Base-by-base conservation (phyloP, 1,140 invertebrate genomes). In the Diplogasteroides magnus region DNA sequence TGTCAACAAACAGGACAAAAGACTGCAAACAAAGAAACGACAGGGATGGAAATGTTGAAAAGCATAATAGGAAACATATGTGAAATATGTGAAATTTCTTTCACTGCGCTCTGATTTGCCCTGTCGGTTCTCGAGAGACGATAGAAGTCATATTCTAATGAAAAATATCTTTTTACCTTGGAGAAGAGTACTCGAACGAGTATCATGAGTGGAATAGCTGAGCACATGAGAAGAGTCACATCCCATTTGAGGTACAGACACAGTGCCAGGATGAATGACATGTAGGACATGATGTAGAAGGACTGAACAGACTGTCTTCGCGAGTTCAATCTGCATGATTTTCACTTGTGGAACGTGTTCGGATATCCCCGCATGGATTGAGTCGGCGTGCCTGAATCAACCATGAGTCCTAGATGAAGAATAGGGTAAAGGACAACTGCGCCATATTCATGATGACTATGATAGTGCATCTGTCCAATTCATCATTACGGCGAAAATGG, bases 171-270 rank as follows among this genome's bases (percentile, higher is more conserved):
- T 2, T 66, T 62, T 60, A 82, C 78, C 64, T 82, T 82, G 32
- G 76, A 81, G 59, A 81, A 80, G n/a, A 80, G 64, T 29, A 82
- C 68, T 28, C 79, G 68, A 23, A 77, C 78, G 29, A 68, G 71
- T 60, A 78, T 78, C 32, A 78, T 64, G 1, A 81, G 23, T 25
- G 78, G 78, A 29, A 80, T 61, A 25, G 78, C 78, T 2, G 67
- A 37, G 31, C 74, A 74, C 74, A 82, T 80, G 29, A 80, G 72
- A 11, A 81, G 61, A 31, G 80, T 82, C 2, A 81, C 78, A n/a
- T 80, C 74, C 79, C 79, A 80, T 68, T 80, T 78, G 28, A 78
- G 82, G 67, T 80, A 82, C 14, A 80, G 77, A 37, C 80, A 80
- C n/a, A 80, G 76, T 26, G 62, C 57, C 60, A 19, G 74, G 29